A percentile compares a stretch with the other conserved stretches of the same genome.
Evolutionary conservation across 2,888 invertebrate species (phyloP).

Genomic region (Odontocolon sp.): DNA sequence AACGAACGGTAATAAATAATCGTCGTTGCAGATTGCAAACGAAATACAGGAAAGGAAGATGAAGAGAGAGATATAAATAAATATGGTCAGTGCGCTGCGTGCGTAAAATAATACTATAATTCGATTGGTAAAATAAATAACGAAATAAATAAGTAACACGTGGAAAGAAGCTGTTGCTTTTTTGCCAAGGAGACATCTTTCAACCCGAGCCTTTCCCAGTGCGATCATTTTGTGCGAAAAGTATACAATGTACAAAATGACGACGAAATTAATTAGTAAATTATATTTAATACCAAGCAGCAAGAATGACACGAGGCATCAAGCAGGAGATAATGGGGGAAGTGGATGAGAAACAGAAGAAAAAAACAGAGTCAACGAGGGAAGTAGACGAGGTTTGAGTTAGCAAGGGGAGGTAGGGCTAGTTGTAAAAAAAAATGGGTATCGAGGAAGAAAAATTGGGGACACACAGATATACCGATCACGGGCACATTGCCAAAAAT

Average conservation of each 20-base stretch:
- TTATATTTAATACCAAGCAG: slow-evolving; percentile 38
- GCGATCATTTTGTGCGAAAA: slow-evolving; percentile 45
- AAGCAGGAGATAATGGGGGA: slow-evolving; percentile 49
- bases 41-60: slow-evolving; percentile 18
- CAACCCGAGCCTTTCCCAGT: slow-evolving; percentile 39
- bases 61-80: slow-evolving; percentile 22
- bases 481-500: slow-evolving; percentile 73
- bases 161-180: slow-evolving; percentile 48
- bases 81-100: slow-evolving; percentile 50
- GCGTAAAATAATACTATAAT: slow-evolving; percentile 37
- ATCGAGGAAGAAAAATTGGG: slow-evolving; percentile 38
- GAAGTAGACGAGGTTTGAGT: not conserved
- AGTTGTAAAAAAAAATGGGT: slow-evolving; percentile 31
- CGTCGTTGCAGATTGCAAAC: slow-evolving; percentile 1
- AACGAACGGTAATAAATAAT: slow-evolving; percentile 15
- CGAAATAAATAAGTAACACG: slow-evolving; percentile 19
- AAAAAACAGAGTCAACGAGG: not conserved
- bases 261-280: slow-evolving; percentile 17
- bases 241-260: slow-evolving; percentile 23
- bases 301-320: slow-evolving; percentile 61
- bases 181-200: slow-evolving; percentile 19
- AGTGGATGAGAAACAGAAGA: not conserved
- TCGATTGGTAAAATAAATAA: slow-evolving; percentile 16
- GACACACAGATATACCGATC: slow-evolving; percentile 69
- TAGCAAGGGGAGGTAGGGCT: too few species aligned